These are phyloP conservation scores for Catharus ustulatus DNA, from an alignment of 2,797 vertebrate genomes.

Conservation along the genomic window DNA sequence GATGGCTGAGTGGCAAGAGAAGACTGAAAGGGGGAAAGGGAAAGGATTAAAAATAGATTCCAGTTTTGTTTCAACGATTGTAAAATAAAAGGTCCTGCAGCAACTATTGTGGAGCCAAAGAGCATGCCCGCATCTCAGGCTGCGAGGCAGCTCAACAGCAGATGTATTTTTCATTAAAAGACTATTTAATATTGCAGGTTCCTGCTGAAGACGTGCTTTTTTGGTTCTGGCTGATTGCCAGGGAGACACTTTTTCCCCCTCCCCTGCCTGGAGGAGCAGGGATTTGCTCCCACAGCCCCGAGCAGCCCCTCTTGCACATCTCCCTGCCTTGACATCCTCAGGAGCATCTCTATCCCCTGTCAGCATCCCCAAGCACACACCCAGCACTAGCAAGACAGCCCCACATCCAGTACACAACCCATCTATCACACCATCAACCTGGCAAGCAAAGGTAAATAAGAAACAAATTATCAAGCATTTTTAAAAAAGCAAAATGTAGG, in stretches of 20 bases:
- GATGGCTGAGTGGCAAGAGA: background rate
- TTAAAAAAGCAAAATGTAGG: background rate
- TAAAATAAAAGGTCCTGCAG: conserved; percentile 32
- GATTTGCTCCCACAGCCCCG: background rate
- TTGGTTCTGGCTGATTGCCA: background rate
- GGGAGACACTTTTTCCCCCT: background rate
- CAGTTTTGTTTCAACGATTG: conserved; percentile 17
- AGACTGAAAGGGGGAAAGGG: background rate
- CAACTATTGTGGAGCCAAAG: background rate
- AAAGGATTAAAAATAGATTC: conserved; percentile 32
- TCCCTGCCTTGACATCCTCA: background rate
- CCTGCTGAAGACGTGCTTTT: background rate
- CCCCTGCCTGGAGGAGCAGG: background rate
- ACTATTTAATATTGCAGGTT: conserved; percentile 34
- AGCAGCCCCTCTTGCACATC: background rate
- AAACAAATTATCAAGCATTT: background rate
- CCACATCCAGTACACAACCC: background rate
- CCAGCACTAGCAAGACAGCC: background rate
- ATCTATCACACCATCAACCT: background rate
- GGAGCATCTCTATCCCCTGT: background rate
- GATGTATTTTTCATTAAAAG: conserved; percentile 48
- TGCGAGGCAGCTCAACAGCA: background rate
- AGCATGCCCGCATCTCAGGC: fast-evolving
- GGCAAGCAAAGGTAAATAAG: background rate
- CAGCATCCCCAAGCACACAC: background rate